A percentile compares a stretch with the other conserved stretches of the same genome.
Evolutionary conservation across 2,113 vertebrate genomes (phyloP).

Genomic region (Rhadina sibilatrix): DNA sequence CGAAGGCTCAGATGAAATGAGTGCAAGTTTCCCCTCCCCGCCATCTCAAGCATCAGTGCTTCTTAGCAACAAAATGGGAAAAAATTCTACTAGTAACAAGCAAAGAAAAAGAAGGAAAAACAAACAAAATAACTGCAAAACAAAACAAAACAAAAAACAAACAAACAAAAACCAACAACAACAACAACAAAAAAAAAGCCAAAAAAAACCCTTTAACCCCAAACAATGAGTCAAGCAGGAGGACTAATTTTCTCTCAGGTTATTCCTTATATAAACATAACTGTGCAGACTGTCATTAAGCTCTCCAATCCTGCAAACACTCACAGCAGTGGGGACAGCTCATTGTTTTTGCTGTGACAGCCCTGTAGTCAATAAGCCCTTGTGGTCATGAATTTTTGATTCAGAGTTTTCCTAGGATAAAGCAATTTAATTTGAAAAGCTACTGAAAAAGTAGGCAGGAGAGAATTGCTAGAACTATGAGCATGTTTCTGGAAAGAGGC

Average conservation of each 20-base stretch:
- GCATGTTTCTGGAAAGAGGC: neutral
- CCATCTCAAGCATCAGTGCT: neutral
- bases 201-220: neutral
- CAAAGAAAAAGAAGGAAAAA: neutral
- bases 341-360: neutral
- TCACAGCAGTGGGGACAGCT: neutral
- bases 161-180: neutral
- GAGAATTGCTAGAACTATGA: neutral
- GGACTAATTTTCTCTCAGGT: neutral
- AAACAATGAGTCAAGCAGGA: neutral
- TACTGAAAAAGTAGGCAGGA: neutral
- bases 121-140: neutral
- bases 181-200: too few species aligned
- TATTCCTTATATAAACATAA: neutral
- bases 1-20: neutral
- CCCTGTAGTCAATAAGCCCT: neutral
- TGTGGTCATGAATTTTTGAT: neutral
- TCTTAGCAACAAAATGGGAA: neutral
- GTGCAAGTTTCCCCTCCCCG: neutral
- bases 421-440: neutral
- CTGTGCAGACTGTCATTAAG: neutral
- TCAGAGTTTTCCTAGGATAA: neutral
- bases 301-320: neutral
- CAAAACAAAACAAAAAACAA: too few species aligned
- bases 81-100: neutral